Conservation (phyloP, 2,888 invertebrate genomes). For the Netelia fuscicornis region DNA sequence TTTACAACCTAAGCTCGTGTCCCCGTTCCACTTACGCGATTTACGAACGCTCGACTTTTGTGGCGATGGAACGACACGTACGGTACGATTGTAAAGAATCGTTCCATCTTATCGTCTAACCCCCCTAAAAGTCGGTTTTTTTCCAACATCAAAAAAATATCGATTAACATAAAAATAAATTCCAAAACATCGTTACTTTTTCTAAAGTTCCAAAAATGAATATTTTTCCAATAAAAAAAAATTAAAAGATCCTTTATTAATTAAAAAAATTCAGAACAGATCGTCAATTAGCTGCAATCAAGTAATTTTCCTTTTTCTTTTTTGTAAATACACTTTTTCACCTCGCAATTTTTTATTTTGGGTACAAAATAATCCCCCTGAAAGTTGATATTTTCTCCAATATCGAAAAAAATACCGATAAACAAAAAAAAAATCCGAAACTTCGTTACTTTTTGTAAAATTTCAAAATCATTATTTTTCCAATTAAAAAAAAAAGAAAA, state of each 20-base stretch:
- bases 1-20: constrained; percentile 39
- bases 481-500: not conserved
- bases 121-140: not conserved
- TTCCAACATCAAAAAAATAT: too few species aligned
- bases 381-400: not conserved
- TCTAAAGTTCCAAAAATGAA: not conserved
- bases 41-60: constrained; percentile 34
- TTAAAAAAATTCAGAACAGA: not conserved
- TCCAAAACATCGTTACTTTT: too few species aligned
- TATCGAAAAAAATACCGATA: too few species aligned
- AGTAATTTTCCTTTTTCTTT: too few species aligned
- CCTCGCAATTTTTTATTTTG: too few species aligned
- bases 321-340: too few species aligned
- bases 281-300: too few species aligned
- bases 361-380: not conserved
- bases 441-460: not conserved
- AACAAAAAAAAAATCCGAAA: too few species aligned
- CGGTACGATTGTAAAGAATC: not conserved
- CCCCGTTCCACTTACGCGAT: constrained; percentile 38
- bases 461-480: not conserved
- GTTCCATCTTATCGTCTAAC: not conserved
- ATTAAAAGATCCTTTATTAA: not conserved
- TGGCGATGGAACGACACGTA: constrained; percentile 21
- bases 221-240: not conserved
- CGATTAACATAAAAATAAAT: too few species aligned